Percentiles rank a stretch among this genome's conserved stretches.
phyloP scores from a whole-genome alignment of 2,797 vertebrate genomes.

The Tamandua tetradactyla region DNA sequence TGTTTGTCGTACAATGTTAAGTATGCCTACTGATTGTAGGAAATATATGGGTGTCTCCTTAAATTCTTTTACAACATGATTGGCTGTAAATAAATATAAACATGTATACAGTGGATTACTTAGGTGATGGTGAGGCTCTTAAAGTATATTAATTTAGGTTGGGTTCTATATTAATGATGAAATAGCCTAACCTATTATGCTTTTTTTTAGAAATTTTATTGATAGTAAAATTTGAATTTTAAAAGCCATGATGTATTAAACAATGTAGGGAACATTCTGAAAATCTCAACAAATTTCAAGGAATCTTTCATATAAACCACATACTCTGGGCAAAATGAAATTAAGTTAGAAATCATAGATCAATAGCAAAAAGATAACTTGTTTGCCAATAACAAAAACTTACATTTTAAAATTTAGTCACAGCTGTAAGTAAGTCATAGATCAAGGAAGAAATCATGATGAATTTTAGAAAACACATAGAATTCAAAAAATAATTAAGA shows the following conservation, averaged over 20 bases:
- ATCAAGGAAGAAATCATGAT: slow-evolving; percentile 11
- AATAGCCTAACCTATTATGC: not conserved
- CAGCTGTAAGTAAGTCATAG: not conserved
- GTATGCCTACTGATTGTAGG: not conserved
- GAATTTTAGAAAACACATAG: not conserved
- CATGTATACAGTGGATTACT: not conserved
- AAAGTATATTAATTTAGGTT: not conserved
- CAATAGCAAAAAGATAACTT: not conserved
- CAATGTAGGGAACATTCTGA: not conserved
- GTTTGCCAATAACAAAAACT: not conserved
- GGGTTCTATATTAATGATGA: not conserved
- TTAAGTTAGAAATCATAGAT: not conserved
- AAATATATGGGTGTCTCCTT: not conserved
- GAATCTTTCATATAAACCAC: not conserved
- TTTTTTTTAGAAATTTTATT: not conserved
- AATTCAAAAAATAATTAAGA: slow-evolving; percentile 10
- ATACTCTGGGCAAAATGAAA: not conserved
- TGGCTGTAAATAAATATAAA: not conserved
- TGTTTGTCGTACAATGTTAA: not conserved
- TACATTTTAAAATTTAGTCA: not conserved
- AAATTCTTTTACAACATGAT: not conserved
- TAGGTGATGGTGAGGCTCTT: not conserved
- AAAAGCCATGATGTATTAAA: slow-evolving; percentile 1
- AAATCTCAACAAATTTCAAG: slow-evolving; percentile 20
- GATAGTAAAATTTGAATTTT: not conserved